Evolutionary conservation across 2,888 invertebrate genomes (phyloP), one percentile per base, ranked within the genome.

Genomic region (Fissipunctia ypsillon): DNA sequence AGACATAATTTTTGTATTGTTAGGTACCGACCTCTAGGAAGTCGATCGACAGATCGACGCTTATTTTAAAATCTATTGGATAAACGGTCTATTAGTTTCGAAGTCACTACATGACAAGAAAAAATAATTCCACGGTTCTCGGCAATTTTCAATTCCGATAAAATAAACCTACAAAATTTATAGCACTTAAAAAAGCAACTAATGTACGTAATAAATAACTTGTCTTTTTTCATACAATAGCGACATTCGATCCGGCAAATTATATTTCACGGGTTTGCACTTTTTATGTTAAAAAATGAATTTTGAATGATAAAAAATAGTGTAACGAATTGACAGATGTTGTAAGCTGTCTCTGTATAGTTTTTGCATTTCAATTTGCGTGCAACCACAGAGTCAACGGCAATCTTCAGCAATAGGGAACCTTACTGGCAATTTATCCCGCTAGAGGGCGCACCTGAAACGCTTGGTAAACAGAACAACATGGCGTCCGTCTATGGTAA

Each of bases 201-300:
- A 63, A 72, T 75, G n/a, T 73, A n/a, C n/a, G n/a, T n/a, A n/a
- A n/a, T n/a, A n/a, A 64, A 78, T 82, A 80, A 78, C 60, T 83
- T 73, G 50, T 68, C 57, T 83, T 75, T 84, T 85, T 85, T 65
- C 41, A 66, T 75, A 72, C 69, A 78, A 79, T 64, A 81, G 69
- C 70, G 60, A 79, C 16, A 84, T 84, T 82, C 76, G 85, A 76
- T 79, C 60, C 84, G 85, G 77, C 67, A 86, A 85, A 84, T 85
- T 77, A 82, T 82, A 81, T 86, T 87, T 80, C 84, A 86, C 84
- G 85, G 84, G 50, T 84, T 69, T 82, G 76, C 76, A 84, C 60
- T 78, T 85, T 83, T 87, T 79, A 52, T 56, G 54, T 41, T 22
- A 73, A 72, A 82, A 73, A 59, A 64, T 66, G 25, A 48, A 67